These are phyloP conservation scores for Cyphomyrus plagiostoma DNA, from an alignment of 2,113 vertebrate species.

Conservation along the genomic window DNA sequence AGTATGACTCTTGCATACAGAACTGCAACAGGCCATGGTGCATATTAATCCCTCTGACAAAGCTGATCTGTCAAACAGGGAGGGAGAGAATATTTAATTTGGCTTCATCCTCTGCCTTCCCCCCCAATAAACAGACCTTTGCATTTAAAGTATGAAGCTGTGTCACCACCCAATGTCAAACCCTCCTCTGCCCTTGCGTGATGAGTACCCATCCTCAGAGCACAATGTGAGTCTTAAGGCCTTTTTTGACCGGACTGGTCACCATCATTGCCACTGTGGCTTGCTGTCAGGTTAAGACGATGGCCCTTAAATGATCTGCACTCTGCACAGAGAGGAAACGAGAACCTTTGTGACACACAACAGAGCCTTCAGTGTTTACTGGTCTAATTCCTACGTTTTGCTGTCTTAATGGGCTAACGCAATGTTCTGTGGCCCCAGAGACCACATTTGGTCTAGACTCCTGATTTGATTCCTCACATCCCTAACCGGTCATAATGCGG, in stretches of 20 bases:
- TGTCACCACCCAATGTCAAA: neutral
- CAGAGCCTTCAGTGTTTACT: neutral
- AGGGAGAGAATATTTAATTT: neutral
- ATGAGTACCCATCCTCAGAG: neutral
- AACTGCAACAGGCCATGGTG: conserved; percentile 66
- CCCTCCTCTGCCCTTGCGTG: too few species aligned
- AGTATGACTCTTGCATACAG: conserved; percentile 61
- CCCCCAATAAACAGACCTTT: neutral
- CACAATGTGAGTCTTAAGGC: neutral
- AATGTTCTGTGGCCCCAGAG: conserved; percentile 10
- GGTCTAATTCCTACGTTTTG: neutral
- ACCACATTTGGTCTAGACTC: conserved; percentile 27
- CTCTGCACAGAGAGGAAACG: conserved; percentile 5
- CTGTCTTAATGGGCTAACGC: neutral
- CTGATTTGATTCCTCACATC: conserved; percentile 27
- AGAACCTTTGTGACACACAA: conserved; percentile 13
- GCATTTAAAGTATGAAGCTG: neutral
- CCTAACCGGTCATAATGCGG: conserved; percentile 25
- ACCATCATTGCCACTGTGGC: conserved; percentile 17
- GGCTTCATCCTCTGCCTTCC: neutral
- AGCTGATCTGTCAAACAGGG: neutral
- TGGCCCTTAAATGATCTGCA: conserved; percentile 22
- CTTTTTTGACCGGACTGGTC: conserved; percentile 13
- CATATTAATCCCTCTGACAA: conserved; percentile 59
- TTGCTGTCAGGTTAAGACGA: neutral